A percentile compares a stretch with the other conserved stretches of the same genome.
Evolutionary conservation across 2,797 vertebrate species (phyloP).

Genomic region (Pyrocephalus nanus): DNA sequence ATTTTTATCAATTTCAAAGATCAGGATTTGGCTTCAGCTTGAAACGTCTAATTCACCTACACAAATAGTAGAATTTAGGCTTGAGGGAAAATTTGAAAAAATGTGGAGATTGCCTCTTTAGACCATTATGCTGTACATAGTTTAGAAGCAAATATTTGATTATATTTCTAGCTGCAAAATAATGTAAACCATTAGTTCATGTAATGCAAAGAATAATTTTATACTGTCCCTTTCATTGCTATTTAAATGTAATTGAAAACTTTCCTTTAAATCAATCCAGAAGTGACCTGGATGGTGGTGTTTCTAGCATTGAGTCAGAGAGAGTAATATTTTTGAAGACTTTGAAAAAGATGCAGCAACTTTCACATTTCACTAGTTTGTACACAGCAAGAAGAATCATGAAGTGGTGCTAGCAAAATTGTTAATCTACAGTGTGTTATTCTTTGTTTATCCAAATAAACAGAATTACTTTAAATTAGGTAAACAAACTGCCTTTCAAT

Average conservation of each 20-base stretch:
- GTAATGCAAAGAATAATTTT: neutral
- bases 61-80: neutral
- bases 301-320: neutral
- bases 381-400: neutral
- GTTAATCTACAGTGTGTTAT: neutral
- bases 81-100: neutral
- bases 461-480: neutral
- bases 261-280: neutral
- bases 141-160: neutral
- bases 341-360: neutral
- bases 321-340: neutral
- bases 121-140: neutral
- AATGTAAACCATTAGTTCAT: neutral
- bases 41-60: neutral
- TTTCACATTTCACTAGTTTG: neutral
- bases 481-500: neutral
- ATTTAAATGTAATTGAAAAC: neutral
- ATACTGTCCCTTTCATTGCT: neutral
- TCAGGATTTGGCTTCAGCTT: neutral
- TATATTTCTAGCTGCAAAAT: neutral
- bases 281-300: neutral
- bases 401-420: neutral
- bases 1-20: neutral
- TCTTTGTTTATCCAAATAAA: conserved; percentile 8
- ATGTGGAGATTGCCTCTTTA: neutral